phyloP scores from a whole-genome alignment of 2,797 vertebrate species.

The Chaenodraco wilsoni region DNA sequence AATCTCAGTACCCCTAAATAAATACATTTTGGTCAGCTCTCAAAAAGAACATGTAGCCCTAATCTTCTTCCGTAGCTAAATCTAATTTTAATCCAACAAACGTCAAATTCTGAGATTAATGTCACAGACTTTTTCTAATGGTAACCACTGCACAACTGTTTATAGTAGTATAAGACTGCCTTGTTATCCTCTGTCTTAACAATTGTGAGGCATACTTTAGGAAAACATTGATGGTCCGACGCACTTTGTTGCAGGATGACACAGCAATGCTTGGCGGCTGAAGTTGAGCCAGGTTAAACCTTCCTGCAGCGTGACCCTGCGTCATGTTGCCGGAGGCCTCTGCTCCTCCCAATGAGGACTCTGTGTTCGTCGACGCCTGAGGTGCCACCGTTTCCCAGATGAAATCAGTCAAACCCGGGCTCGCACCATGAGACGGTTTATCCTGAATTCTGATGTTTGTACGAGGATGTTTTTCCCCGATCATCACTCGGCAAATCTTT shows the following conservation, averaged over 20 bases:
- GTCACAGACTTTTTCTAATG: too few species aligned
- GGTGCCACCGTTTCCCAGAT: conserved; percentile 10
- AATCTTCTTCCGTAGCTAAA: too few species aligned
- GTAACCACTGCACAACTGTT: neutral
- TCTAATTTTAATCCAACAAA: neutral
- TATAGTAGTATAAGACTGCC: neutral
- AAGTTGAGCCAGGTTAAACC: neutral
- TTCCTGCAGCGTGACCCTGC: conserved; percentile 13
- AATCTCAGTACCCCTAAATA: too few species aligned
- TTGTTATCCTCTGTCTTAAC: neutral
- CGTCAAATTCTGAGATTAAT: too few species aligned
- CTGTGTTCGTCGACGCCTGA: neutral
- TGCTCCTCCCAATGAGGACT: conserved; percentile 26
- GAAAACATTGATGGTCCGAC: neutral
- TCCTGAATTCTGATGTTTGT: conserved; percentile 15
- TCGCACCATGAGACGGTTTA: conserved; percentile 14
- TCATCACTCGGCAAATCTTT: conserved; percentile 12
- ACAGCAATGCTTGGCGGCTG: neutral
- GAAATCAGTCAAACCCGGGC: conserved; percentile 16
- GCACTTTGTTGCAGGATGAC: neutral
- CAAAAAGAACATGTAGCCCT: neutral
- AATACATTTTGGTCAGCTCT: too few species aligned
- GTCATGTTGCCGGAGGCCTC: conserved; percentile 15
- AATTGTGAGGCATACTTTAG: neutral
- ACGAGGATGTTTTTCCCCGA: neutral